Percentiles rank a stretch among this genome's conserved stretches.
phyloP scores from a whole-genome alignment of 2,113 vertebrate genomes.

The Charina bottae region DNA sequence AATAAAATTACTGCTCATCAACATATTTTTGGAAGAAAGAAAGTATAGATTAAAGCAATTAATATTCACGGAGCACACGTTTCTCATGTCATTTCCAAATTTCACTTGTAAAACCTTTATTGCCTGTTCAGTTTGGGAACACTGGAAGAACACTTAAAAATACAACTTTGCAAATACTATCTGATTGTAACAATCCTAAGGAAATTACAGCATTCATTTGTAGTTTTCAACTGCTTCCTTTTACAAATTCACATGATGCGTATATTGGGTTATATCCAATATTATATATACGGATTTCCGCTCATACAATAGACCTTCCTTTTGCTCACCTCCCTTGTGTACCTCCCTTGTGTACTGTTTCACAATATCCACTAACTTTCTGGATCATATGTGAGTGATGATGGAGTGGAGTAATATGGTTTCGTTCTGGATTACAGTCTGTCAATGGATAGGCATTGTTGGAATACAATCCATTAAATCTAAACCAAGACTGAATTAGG shows the following conservation, averaged over 20 bases:
- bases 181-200: not conserved
- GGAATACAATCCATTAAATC: not conserved
- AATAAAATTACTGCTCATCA: not conserved
- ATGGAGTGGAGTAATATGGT: not conserved
- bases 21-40: constrained; percentile 17
- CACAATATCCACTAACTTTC: not conserved
- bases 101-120: not conserved
- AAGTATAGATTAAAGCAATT: not conserved
- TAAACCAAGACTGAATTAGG: not conserved
- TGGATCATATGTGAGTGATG: not conserved
- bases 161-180: not conserved
- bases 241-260: not conserved
- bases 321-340: not conserved
- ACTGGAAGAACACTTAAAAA: not conserved
- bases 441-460: not conserved
- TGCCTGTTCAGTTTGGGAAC: not conserved
- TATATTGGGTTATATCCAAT: not conserved
- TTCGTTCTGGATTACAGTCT: not conserved
- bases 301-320: not conserved
- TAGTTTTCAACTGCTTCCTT: not conserved
- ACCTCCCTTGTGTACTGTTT: not conserved
- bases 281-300: not conserved
- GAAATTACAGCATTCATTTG: not conserved
- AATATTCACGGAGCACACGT: not conserved
- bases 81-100: not conserved